These are phyloP conservation scores for Escarpia spicata DNA, from an alignment of 2,888 invertebrate species.

Conservation along the genomic window DNA sequence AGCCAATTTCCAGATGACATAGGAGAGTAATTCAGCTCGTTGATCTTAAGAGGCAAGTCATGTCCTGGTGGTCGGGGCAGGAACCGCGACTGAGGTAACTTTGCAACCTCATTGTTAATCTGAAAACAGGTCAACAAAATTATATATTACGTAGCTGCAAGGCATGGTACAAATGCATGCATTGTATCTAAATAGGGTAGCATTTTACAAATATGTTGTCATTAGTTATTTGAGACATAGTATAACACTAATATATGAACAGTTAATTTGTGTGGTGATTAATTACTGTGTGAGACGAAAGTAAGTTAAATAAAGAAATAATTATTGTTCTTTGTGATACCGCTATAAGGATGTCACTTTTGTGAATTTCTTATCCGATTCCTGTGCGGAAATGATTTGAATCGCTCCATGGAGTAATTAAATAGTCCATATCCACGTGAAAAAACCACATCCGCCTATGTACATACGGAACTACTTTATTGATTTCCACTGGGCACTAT, in stretches of 20 bases:
- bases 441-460: too few species aligned
- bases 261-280: neutral
- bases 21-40: constrained; percentile 59
- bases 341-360: too few species aligned
- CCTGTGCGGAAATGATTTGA: too few species aligned
- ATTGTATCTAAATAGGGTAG: neutral
- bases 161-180: neutral
- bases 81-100: constrained; percentile 63
- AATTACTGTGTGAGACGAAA: neutral
- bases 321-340: too few species aligned
- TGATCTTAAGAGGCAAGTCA: constrained; percentile 59
- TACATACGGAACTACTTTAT: too few species aligned
- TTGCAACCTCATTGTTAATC: constrained; percentile 61
- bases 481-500: too few species aligned
- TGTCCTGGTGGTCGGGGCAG: constrained; percentile 65
- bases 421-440: too few species aligned
- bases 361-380: too few species aligned
- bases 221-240: neutral
- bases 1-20: constrained; percentile 62
- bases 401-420: too few species aligned
- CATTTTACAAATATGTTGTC: neutral
- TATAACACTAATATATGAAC: neutral
- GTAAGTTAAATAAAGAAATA: neutral
- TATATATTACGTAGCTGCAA: neutral
- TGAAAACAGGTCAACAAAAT: constrained; percentile 35